Evolutionary conservation across 2,888 invertebrate species (phyloP).

Genomic region (Acleris cristana): DNA sequence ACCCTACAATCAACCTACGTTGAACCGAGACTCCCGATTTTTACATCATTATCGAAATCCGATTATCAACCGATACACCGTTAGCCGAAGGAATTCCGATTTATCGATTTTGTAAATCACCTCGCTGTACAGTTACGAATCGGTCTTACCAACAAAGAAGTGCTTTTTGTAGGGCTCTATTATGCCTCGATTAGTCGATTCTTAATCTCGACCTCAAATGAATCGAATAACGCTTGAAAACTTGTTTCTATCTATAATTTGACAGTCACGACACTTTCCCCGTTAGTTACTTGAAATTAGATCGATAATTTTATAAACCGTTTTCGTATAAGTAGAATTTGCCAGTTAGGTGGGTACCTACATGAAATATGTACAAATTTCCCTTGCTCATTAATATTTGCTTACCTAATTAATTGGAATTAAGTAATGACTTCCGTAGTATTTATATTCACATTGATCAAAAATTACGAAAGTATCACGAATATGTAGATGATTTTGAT

Average conservation of each 20-base stretch:
- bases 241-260: slow-evolving; percentile 39
- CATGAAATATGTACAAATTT: slow-evolving; percentile 7
- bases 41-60: slow-evolving; percentile 67
- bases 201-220: slow-evolving; percentile 30
- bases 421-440: too few species aligned
- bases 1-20: slow-evolving; percentile 62
- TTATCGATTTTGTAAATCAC: slow-evolving; percentile 62
- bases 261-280: slow-evolving; percentile 40
- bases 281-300: slow-evolving; percentile 11
- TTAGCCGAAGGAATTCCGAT: slow-evolving; percentile 66
- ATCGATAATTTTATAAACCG: too few species aligned
- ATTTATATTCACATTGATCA: too few species aligned
- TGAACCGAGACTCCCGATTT: slow-evolving; percentile 59
- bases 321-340: too few species aligned
- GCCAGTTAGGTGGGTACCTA: too few species aligned
- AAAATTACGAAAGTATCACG: too few species aligned
- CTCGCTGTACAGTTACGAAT: slow-evolving; percentile 51
- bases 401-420: too few species aligned
- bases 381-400: neutral
- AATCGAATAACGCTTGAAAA: slow-evolving; percentile 32
- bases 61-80: slow-evolving; percentile 76
- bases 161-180: slow-evolving; percentile 39
- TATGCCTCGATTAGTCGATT: slow-evolving; percentile 29
- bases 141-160: slow-evolving; percentile 45
- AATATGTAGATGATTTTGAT: too few species aligned